Conservation (phyloP, 1,140 invertebrate genomes). For the Babylonia areolata region DNA sequence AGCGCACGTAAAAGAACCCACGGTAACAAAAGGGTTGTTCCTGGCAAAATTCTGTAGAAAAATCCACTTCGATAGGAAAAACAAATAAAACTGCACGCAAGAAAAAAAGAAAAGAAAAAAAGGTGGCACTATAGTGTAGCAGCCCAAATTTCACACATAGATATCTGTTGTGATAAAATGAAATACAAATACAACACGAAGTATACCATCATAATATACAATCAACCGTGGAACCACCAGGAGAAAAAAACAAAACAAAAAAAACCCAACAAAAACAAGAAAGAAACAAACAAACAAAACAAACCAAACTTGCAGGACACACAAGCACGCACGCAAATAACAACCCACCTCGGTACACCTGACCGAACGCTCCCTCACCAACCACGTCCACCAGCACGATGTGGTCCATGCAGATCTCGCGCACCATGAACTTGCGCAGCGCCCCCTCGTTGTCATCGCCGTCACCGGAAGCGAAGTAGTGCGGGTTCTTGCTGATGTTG, state of each 20-base stretch:
- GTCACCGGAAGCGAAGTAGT: conserved; percentile 58
- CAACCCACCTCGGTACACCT: conserved; percentile 89
- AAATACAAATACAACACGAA: neutral
- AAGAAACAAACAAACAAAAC: neutral
- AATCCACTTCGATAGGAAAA: too few relatives aligned
- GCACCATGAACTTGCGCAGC: conserved; percentile 46
- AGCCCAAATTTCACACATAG: too few relatives aligned
- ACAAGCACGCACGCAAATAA: too few relatives aligned
- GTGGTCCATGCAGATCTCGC: conserved; percentile 77
- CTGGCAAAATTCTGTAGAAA: too few relatives aligned
- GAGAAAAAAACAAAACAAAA: neutral
- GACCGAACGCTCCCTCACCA: conserved; percentile 94
- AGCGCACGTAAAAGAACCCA: too few relatives aligned
- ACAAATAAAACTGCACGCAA: too few relatives aligned
- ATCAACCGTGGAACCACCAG: neutral
- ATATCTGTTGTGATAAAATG: too few relatives aligned
- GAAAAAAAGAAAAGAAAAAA: too few relatives aligned
- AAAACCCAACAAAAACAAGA: neutral
- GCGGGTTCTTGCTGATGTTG: conserved; percentile 69
- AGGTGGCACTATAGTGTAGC: too few relatives aligned
- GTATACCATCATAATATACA: neutral
- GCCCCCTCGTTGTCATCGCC: conserved; percentile 35
- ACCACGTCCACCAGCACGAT: conserved; percentile 86
- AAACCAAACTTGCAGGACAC: too few relatives aligned
- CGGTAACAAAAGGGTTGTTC: too few relatives aligned